phyloP scores from a whole-genome alignment of 1,140 invertebrate genomes.

The Liolophura sinensis region DNA sequence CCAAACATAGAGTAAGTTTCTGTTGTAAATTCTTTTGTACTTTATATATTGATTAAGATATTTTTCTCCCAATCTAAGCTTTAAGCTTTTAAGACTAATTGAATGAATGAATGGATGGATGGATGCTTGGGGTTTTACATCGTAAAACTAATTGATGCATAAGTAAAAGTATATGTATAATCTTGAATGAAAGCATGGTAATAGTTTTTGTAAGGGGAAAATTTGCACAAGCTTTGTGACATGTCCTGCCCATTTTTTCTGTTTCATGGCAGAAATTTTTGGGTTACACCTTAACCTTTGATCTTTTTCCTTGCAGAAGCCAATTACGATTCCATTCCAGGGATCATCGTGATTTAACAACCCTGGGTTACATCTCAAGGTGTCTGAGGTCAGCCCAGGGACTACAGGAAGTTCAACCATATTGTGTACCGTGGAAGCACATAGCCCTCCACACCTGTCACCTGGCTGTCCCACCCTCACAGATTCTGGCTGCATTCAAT shows the following conservation, averaged over 20 bases:
- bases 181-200: not conserved
- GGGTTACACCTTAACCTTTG: not conserved
- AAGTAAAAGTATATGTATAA: not conserved
- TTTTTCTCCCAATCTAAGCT: not conserved
- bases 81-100: not conserved
- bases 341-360: conserved; percentile 37
- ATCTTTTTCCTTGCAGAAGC: conserved; percentile 19
- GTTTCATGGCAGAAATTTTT: not conserved
- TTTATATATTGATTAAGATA: conserved; percentile 2
- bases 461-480: conserved; percentile 23
- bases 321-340: conserved; percentile 8
- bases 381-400: conserved; percentile 20
- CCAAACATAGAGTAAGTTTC: conserved; percentile 20
- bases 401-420: conserved; percentile 30
- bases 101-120: not conserved
- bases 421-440: conserved; percentile 40
- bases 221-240: no score
- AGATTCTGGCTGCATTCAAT: conserved; percentile 47
- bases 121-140: not conserved
- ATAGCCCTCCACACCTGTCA: conserved; percentile 45
- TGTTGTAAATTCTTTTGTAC: conserved; percentile 3
- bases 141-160: not conserved
- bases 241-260: no score
- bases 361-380: conserved; percentile 32
- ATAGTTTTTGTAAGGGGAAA: no score